Base-by-base conservation (phyloP, 2,888 invertebrate species). In the Cephus sareptanus region DNA sequence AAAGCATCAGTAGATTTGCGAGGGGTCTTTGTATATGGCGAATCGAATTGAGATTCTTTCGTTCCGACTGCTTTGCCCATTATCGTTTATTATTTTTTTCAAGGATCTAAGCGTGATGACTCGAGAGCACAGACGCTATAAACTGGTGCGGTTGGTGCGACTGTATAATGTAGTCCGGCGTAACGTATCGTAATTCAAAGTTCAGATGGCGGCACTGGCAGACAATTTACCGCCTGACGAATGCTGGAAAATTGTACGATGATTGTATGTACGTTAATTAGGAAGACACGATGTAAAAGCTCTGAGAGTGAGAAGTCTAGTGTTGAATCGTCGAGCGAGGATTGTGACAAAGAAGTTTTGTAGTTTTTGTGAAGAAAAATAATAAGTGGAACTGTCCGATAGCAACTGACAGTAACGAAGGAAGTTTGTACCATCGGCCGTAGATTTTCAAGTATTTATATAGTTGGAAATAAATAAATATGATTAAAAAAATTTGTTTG, bases 241-340 rank as follows among this genome's bases (percentile, higher is more conserved):
- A 74, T 30, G 69, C 71, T 73, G 77, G 75, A 79, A 77, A 79
- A 79, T 77, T 31, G 77, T 37, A 56, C 40, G 15, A 56, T 6
- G 23, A 56, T 56, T 23, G 40, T 23, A 56, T 23, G 40, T 23
- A 56, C 2, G 40, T 56, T 56, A 56, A 9, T 56, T 23, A 56
- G 2, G 40, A 56, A 23, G 40, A 56, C 6, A 15, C 15, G 23
- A 40, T 6, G 9, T 56, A 23, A 56, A 56, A 35, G 35, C 12
- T 23, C 23, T 0, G 23, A 15, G 40, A 23, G 2, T 4, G 6
- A 56, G 15, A 56, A 56, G 23, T 23, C 9, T 56, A 56, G 6
- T 56, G 23, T 56, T 9, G 1, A 56, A 56, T 56, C 23, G 9
- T 56, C 23, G 40, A 56, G 40, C 40, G 40, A 56, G 40, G 6